Percentiles rank a stretch among this genome's conserved stretches.
Evolutionary conservation across 53 echinoderm and acorn worm genomes (phyloP).

Genomic region (Echinometra lucunter): DNA sequence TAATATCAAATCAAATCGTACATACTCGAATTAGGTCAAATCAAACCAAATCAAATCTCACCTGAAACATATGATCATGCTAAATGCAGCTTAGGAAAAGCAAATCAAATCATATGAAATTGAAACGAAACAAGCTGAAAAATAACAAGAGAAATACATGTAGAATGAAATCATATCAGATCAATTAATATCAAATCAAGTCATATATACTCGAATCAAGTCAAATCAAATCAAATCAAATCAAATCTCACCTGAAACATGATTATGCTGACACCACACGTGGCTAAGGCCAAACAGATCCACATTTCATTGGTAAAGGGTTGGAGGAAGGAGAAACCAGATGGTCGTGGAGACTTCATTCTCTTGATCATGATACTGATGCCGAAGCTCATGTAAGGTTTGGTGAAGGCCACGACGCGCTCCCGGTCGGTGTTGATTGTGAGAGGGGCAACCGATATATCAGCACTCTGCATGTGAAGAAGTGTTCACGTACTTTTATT

Average conservation of each 20-base stretch:
- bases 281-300: constrained; percentile 89
- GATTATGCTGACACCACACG: constrained; percentile 87
- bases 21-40: no score
- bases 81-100: no score
- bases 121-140: no score
- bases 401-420: constrained; percentile 89
- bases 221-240: no score
- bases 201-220: no score
- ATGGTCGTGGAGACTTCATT: constrained; percentile 70
- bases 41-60: background rate
- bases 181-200: no score
- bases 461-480: constrained; percentile 78
- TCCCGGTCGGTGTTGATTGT: constrained; percentile 92
- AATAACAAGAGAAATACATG: no score
- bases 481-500: background rate
- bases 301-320: constrained; percentile 93
- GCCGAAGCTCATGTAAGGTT: constrained; percentile 96
- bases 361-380: constrained; percentile 99
- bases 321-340: constrained; percentile 90
- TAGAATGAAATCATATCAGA: no score
- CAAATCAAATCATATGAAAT: no score
- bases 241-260: constrained; percentile 77
- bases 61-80: background rate
- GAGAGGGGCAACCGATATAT: constrained; percentile 89
- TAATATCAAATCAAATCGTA: no score